phyloP scores from a whole-genome alignment of 2,113 vertebrate genomes.

The Notothenia coriiceps region DNA sequence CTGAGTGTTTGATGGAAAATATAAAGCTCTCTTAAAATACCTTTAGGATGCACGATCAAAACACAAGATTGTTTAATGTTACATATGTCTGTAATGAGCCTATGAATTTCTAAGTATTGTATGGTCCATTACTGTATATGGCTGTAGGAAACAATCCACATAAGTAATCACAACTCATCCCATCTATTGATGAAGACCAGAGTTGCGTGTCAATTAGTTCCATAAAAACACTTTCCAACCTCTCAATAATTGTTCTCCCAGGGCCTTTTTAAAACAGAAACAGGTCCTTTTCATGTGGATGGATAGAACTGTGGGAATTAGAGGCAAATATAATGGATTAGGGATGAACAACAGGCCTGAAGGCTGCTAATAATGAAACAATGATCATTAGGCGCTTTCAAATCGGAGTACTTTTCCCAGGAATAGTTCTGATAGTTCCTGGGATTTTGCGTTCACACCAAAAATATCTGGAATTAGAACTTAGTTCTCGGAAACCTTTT shows the following conservation, averaged over 20 bases:
- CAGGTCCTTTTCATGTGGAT: conserved; percentile 28
- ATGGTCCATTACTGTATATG: too few relatives aligned
- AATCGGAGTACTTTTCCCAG: too few relatives aligned
- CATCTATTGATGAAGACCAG: neutral
- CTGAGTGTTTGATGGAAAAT: conserved; percentile 15
- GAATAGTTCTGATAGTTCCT: too few relatives aligned
- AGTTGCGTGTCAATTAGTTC: neutral
- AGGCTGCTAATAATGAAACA: neutral
- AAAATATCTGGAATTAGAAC: too few relatives aligned
- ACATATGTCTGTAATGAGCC: neutral
- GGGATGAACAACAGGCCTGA: neutral
- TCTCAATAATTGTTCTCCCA: neutral
- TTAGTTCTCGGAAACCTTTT: too few relatives aligned
- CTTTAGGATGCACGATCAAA: neutral
- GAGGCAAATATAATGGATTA: neutral
- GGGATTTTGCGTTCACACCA: too few relatives aligned
- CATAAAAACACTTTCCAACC: conserved; percentile 10
- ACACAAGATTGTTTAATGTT: conserved; percentile 17
- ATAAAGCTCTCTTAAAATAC: conserved; percentile 8
- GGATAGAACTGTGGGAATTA: conserved; percentile 12
- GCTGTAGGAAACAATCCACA: neutral
- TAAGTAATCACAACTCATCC: neutral
- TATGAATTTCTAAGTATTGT: too few relatives aligned
- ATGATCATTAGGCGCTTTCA: too few relatives aligned
- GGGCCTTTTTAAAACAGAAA: conserved; percentile 7